Evolutionary conservation across 2,113 vertebrate genomes (phyloP).

Genomic region (Stegostoma tigrinum): DNA sequence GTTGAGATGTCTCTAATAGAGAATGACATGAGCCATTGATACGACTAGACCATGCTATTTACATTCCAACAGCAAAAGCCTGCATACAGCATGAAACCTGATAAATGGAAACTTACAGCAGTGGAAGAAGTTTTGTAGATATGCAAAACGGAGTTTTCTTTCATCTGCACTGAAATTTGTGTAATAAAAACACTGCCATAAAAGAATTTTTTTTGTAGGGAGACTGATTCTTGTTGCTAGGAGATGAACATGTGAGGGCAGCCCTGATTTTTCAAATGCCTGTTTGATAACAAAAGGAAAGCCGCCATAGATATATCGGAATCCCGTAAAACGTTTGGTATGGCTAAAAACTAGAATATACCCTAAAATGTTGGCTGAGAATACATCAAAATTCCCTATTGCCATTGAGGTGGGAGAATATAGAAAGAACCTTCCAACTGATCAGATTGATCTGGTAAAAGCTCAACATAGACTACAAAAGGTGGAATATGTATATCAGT

Average conservation of each 20-base stretch:
- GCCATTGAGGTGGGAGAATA: background rate
- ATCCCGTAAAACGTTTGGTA: background rate
- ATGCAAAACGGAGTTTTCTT: background rate
- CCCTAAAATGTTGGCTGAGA: background rate
- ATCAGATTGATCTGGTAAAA: background rate
- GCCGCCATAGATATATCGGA: background rate
- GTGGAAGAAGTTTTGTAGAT: conserved; percentile 4
- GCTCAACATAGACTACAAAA: background rate
- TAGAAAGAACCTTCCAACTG: background rate
- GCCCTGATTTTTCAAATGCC: background rate
- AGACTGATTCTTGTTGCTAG: background rate
- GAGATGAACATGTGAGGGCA: background rate
- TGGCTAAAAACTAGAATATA: background rate
- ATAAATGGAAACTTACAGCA: background rate
- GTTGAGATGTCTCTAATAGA: conserved; percentile 27
- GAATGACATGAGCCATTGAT: conserved; percentile 12
- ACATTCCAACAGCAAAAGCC: background rate
- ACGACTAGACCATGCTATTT: conserved; percentile 3
- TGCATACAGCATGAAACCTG: background rate
- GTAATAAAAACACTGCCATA: conserved; percentile 8
- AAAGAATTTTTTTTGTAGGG: background rate
- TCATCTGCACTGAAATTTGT: background rate
- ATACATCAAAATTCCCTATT: background rate
- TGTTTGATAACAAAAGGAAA: background rate
- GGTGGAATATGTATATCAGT: background rate